Conservation (phyloP, 2,888 invertebrate genomes). For the Patella ulyssiponensis region DNA sequence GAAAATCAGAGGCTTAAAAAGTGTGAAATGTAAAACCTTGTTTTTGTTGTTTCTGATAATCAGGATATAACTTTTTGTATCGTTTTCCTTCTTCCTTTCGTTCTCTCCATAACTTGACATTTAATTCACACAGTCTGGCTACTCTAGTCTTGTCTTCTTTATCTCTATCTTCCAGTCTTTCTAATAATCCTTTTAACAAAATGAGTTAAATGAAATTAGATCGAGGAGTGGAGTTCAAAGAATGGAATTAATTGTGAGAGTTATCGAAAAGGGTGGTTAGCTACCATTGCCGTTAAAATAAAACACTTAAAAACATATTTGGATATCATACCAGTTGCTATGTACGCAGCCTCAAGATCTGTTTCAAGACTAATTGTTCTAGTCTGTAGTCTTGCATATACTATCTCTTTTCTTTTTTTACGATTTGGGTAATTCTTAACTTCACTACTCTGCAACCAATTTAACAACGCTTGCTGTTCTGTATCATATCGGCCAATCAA, state of each 20-base stretch:
- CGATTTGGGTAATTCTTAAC: constrained; percentile 44
- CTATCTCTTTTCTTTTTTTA: constrained; percentile 45
- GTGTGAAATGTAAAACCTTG: too few species aligned
- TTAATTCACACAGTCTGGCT: not conserved
- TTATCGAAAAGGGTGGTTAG: too few species aligned
- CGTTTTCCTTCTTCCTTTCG: not conserved
- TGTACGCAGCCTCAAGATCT: constrained; percentile 57
- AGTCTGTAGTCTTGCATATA: constrained; percentile 56
- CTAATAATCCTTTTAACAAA: not conserved
- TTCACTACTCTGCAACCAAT: constrained; percentile 54
- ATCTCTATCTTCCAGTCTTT: constrained; percentile 7
- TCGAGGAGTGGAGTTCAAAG: too few species aligned
- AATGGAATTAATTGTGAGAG: too few species aligned
- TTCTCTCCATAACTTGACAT: not conserved
- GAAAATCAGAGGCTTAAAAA: too few species aligned
- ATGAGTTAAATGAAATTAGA: too few species aligned
- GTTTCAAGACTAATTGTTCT: constrained; percentile 50
- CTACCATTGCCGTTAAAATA: not conserved
- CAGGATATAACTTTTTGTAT: not conserved
- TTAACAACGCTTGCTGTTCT: constrained; percentile 59
- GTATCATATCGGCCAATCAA: constrained; percentile 56
- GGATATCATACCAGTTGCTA: constrained; percentile 53
- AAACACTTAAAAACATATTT: too few species aligned
- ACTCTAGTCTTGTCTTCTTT: not conserved
- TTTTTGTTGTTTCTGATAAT: not conserved